Base-by-base conservation (phyloP, 2,113 vertebrate genomes). In the Ameiurus melas region DNA sequence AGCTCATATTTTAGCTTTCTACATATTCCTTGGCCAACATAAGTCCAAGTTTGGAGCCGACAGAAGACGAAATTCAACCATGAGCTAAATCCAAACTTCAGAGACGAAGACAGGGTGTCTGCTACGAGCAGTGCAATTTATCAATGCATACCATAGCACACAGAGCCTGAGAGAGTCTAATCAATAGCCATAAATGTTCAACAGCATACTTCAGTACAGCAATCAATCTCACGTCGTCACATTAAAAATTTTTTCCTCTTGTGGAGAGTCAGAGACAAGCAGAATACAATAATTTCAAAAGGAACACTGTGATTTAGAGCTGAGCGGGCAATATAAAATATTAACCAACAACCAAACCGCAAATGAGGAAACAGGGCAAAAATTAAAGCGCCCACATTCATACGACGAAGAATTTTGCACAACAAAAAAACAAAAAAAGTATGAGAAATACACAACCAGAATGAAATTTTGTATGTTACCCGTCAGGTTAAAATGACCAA, bases 271-370 rank as follows among this genome's bases (percentile, higher is more conserved):
- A 80, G 9, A 39, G 39, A 60, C 80, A 43, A 83, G 57, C 19
- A 57, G 55, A 82, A 17, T 78, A 51, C 22, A 30, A 57, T 53
- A 58, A 30, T 19, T 81, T 57, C 4, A 36, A 20, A 58, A 55
- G 9, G 30, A 84, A 80, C 58, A 78, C 87, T 22, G 16, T 80
- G 30, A 66, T 36, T 80, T 53, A 68, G 20, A 81, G 47, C 60
- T 39, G 77, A 43, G 62, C 43, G 12, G 5, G 43, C 13, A 6
- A 92, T 86, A 80, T 91, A 51, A 92, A 92, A 94, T 92, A 92
- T 92, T 87, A 89, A 93, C 85, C 6, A 36, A 89, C 86, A 86
- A 90, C 90, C 60, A 87, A 64, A 87, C 73, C 62, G 86, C 89
- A 91, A 90, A 92, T 93, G 88, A 89, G 64, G 55, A 83, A 62